A percentile compares a stretch with the other conserved stretches of the same genome.
These are phyloP conservation scores for Pachycephala philippinensis DNA, from an alignment of 2,113 vertebrate genomes.

Conservation along the genomic window DNA sequence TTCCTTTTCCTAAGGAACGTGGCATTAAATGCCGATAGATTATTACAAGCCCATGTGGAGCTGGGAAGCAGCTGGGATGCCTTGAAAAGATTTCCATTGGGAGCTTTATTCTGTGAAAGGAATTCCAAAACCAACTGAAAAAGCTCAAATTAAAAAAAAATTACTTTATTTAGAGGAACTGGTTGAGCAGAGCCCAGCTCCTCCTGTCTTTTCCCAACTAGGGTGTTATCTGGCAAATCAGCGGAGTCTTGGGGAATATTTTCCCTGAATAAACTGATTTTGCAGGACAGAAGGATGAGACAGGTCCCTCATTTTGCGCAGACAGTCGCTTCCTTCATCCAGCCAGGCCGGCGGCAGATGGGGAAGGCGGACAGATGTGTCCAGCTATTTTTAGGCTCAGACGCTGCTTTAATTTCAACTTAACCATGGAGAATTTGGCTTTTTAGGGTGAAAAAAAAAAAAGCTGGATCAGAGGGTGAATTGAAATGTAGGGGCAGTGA, in stretches of 20 bases:
- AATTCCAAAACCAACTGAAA: neutral
- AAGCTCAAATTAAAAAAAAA: neutral
- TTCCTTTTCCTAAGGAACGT: neutral
- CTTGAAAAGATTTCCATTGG: neutral
- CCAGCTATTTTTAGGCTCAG: constrained; percentile 19
- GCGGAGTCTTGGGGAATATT: neutral
- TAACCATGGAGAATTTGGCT: neutral
- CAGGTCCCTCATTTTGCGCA: neutral
- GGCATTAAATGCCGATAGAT: neutral
- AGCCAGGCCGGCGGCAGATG: neutral
- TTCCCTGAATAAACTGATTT: neutral
- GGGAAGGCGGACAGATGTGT: neutral
- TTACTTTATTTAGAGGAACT: neutral
- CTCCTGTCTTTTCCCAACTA: neutral
- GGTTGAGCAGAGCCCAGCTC: neutral
- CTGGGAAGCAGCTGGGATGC: neutral
- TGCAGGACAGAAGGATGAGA: neutral
- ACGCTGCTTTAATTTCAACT: neutral
- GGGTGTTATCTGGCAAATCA: neutral
- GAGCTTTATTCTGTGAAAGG: neutral
- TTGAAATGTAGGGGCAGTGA: neutral
- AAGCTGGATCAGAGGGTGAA: neutral
- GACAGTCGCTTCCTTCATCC: neutral
- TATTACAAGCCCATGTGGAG: neutral
- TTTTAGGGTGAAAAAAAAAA: neutral